Conservation (phyloP, 2,797 vertebrate species). For the Gallinago stenura region DNA sequence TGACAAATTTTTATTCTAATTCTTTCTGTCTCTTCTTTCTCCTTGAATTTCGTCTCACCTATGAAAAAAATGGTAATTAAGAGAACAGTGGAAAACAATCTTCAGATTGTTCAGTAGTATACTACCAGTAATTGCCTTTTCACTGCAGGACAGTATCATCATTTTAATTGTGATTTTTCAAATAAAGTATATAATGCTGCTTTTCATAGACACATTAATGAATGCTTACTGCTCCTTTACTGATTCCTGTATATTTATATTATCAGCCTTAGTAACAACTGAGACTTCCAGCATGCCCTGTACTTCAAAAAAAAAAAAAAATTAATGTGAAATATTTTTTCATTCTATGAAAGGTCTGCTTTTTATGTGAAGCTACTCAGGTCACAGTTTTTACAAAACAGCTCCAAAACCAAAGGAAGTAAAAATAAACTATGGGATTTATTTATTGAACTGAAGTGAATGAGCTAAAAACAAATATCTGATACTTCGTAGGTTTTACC, state of each 20-base stretch:
- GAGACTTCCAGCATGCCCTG: background rate
- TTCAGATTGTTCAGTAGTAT: slow-evolving; percentile 25
- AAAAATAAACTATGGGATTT: background rate
- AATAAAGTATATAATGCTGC: background rate
- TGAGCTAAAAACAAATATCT: background rate
- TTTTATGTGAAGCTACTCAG: background rate
- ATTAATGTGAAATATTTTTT: background rate
- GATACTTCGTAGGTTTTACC: background rate
- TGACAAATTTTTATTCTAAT: slow-evolving; percentile 51
- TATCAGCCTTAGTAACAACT: background rate
- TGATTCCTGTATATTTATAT: background rate
- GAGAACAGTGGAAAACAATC: slow-evolving; percentile 24
- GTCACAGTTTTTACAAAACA: background rate
- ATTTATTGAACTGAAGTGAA: slow-evolving; percentile 6
- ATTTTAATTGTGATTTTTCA: slow-evolving; percentile 58
- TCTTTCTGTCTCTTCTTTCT: background rate
- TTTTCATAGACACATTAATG: slow-evolving; percentile 44
- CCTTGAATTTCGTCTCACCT: slow-evolving; percentile 12
- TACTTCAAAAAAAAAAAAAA: background rate
- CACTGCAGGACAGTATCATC: slow-evolving; percentile 6
- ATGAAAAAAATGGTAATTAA: slow-evolving; percentile 50
- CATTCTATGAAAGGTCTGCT: background rate
- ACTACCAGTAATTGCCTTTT: slow-evolving; percentile 48
- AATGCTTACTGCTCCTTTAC: slow-evolving; percentile 31
- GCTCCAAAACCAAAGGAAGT: background rate